Conservation (phyloP, 2,113 vertebrate species). For the Lepisosteus osseus region DNA sequence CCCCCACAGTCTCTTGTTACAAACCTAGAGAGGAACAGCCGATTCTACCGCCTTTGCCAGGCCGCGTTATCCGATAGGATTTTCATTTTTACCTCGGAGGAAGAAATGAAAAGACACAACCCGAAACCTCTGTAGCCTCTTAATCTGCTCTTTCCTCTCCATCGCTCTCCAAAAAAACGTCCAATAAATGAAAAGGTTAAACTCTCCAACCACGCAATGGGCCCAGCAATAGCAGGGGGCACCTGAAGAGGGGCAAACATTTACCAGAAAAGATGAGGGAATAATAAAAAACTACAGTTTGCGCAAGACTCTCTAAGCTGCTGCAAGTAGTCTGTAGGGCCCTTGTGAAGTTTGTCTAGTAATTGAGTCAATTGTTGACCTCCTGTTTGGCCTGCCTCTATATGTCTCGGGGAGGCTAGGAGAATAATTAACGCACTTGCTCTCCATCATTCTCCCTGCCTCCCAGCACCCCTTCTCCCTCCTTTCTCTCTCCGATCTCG, state of each 20-base stretch:
- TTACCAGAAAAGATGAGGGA: slow-evolving; percentile 46
- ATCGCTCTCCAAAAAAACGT: slow-evolving; percentile 30
- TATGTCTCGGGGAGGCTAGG: slow-evolving; percentile 45
- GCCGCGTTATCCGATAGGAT: no score
- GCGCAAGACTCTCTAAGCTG: slow-evolving; percentile 54
- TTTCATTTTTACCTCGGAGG: no score
- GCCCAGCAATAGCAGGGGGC: slow-evolving; percentile 47
- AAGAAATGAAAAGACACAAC: no score
- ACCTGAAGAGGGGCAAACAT: slow-evolving; percentile 73
- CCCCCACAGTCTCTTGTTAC: not conserved
- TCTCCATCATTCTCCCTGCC: slow-evolving; percentile 29
- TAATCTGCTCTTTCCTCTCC: slow-evolving; percentile 29
- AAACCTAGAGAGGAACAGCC: no score
- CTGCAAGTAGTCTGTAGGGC: slow-evolving; percentile 65
- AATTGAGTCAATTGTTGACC: slow-evolving; percentile 85
- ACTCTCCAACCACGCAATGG: slow-evolving; percentile 45
- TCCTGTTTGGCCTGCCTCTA: slow-evolving; percentile 61
- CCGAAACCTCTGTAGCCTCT: no score
- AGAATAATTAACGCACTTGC: slow-evolving; percentile 62
- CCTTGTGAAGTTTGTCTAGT: slow-evolving; percentile 80
- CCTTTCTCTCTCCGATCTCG: slow-evolving; percentile 48
- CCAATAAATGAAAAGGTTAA: slow-evolving; percentile 63
- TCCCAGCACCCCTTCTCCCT: slow-evolving; percentile 13
- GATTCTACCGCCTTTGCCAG: no score
- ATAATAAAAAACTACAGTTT: slow-evolving; percentile 55